Evolutionary conservation across 2,797 vertebrate genomes (phyloP), one percentile per base, ranked within the genome.

Genomic region (Lates japonicus): DNA sequence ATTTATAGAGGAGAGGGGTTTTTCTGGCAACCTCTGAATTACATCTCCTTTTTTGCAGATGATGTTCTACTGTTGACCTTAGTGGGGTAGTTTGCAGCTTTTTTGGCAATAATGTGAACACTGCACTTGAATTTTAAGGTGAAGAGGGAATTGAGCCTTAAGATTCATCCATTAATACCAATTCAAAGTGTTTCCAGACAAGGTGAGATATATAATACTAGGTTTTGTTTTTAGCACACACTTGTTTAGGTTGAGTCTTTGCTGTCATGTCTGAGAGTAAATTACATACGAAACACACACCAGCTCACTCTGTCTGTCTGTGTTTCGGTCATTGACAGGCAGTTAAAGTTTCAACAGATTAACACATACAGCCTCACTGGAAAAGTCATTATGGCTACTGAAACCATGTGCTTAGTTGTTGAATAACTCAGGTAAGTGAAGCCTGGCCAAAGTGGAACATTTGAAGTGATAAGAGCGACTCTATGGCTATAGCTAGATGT

Each of bases 291-390:
- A 48, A 31, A 29, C n/a, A 19, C 37, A 29, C 17, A 65, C 41
- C 13, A 6, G 29, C n/a, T 66, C 20, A 59, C 22, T 51, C 7
- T 41, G 8, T 25, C 2, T 42, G 46, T 25, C 16, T 16, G 29
- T 59, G 46, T 66, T 25, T 42, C 5, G 46, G 31, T 67, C 55
- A 48, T 17, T 60, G 17, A 10, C 55, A 41, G 35, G 10, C 66
- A 57, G 66, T 80, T 78, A 75, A 74, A 39, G 63, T 80, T 82
- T 75, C 69, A 74, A 39, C 78, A 52, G 44, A 74, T 92, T 83
- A 63, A 74, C 78, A 65, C 35, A 16, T 17, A 4, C 0, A 33
- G 10, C 22, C 17, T 55, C 42, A 11, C 29, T 69, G 72, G 86
- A 77, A 88, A 86, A 88, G 61, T 66, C 10, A 57, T 75, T 69